Base-by-base conservation (phyloP, 2,888 invertebrate species). In the Patella pellucida region DNA sequence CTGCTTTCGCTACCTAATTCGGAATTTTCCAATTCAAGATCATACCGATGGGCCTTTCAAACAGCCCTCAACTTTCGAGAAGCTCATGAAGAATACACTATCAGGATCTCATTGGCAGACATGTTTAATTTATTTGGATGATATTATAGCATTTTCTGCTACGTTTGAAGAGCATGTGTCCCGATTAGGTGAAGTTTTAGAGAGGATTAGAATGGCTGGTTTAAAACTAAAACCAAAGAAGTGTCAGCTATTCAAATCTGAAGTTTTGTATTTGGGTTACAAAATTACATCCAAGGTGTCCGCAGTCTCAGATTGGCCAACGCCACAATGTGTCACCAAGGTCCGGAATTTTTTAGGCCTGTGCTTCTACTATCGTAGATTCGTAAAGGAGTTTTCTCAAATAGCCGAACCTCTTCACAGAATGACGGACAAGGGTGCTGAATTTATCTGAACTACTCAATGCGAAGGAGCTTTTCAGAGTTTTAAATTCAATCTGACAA, bases 111-210 rank as follows among this genome's bases (percentile, higher is more conserved):
- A n/a, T 54, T 77, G 75, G 62, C 19, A 19, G 15, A 62, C 62
- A 11, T 62, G 62, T 62, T 23, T 62, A 23, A 62, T 62, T 62
- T 77, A 77, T 72, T 52, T 77, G 50, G 75, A 75, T 41, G 77
- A 77, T 50, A 72, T 77, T 14, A 69, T 70, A 70, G 68, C 52
- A 3, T 77, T 75, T 69, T 73, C 71, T 7, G 54, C 54, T 11
- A 81, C 69, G 52, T 74, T 80, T 68, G 79, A 76, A 19, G 78
- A 81, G 67, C 78, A 78, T 52, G 15, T 80, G 12, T 27, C 73
- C 23, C 68, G 78, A 71, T 67, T 82, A n/a, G 75, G 79, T n/a
- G 68, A 74, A 31, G 76, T 84, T n/a, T 80, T 83, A 31, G 54
- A 27, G 14, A 52, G 77, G 52, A 71, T 82, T 16, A n/a, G 52